Evolutionary conservation across 2,797 vertebrate species (phyloP), one percentile per base, ranked within the genome.

Genomic region (Dromococcyx pavoninus): DNA sequence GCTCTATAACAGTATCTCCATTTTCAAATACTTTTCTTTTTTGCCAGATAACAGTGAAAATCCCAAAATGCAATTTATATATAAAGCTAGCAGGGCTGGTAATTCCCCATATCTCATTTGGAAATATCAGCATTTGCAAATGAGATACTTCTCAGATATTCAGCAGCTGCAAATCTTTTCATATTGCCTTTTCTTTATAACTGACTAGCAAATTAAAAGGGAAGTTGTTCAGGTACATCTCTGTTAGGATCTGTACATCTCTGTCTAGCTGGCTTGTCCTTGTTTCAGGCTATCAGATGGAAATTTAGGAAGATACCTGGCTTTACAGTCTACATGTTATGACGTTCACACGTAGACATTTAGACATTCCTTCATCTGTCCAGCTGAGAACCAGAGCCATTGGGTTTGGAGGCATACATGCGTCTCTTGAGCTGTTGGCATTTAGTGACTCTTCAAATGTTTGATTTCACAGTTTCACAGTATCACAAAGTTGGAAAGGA

Each of bases 381-480:
- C 53, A 6, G 3, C 44, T 58, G 30, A 76, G 21, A 66, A 50
- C 21, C 16, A 17, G 0, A 9, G 13, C 43, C 4, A 3, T 8
- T 27, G 13, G 6, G 9, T 76, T 70, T 83, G 44, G 30, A 14
- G 7, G 17, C 32, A 37, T 74, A 21, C 19, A 16, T 0, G 2
- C 17, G 2, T 57, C 13, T 92, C 51, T 27, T 0, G 0, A 44
- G 11, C 61, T 67, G 13, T 69, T 85, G 0, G 0, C 44, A 17
- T 86, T 65, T 62, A 61, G n/a, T 50, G 41, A 53, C 12, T 35
- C 35, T 82, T 89, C 15, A 51, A 6, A 37, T 32, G 10, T 44
- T 83, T 79, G n/a, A n/a, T n/a, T n/a, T n/a, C n/a, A n/a, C n/a
- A n/a, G n/a, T n/a, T n/a, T n/a, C n/a, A n/a, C n/a, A n/a, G n/a